A percentile compares a stretch with the other conserved stretches of the same genome.
Conservation (phyloP, 2,888 invertebrate genomes). For the Chrysomela aeneicollis region DNA sequence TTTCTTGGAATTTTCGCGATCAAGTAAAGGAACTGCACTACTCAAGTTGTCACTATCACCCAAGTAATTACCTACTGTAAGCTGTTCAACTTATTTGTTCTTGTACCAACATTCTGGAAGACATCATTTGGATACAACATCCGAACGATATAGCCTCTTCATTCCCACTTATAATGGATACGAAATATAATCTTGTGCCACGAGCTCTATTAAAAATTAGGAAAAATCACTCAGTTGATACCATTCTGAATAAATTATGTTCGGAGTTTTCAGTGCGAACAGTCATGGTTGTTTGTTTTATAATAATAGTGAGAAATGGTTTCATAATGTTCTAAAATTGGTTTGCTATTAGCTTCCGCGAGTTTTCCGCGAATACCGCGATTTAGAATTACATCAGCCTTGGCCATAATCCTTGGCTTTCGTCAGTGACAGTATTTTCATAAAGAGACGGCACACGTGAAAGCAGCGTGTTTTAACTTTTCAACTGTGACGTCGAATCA, state of each 20-base stretch:
- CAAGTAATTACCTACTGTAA: too few relatives aligned
- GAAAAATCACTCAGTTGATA: too few relatives aligned
- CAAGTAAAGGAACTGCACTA: too few relatives aligned
- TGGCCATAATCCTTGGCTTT: slow-evolving; percentile 3
- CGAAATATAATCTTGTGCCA: too few relatives aligned
- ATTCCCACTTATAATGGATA: too few relatives aligned
- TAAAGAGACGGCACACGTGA: neutral
- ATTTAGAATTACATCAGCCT: slow-evolving; percentile 15
- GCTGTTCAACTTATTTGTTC: too few relatives aligned
- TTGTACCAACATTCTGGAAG: too few relatives aligned
- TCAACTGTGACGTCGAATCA: neutral
- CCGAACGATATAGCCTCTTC: too few relatives aligned
- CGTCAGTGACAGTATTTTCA: slow-evolving; percentile 5
- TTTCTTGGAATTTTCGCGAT: too few relatives aligned
- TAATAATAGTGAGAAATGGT: slow-evolving; percentile 2
- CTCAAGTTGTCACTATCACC: too few relatives aligned
- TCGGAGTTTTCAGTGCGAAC: neutral
- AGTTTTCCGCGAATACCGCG: slow-evolving; percentile 23
- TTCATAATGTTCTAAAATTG: slow-evolving; percentile 30
- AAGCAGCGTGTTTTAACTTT: neutral
- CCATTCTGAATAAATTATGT: neutral
- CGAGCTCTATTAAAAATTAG: too few relatives aligned
- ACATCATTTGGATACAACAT: too few relatives aligned
- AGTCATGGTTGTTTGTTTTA: neutral
- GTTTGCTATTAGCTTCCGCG: slow-evolving; percentile 24